Base-by-base conservation (phyloP, 2,113 vertebrate species). In the Mesitornis unicolor region DNA sequence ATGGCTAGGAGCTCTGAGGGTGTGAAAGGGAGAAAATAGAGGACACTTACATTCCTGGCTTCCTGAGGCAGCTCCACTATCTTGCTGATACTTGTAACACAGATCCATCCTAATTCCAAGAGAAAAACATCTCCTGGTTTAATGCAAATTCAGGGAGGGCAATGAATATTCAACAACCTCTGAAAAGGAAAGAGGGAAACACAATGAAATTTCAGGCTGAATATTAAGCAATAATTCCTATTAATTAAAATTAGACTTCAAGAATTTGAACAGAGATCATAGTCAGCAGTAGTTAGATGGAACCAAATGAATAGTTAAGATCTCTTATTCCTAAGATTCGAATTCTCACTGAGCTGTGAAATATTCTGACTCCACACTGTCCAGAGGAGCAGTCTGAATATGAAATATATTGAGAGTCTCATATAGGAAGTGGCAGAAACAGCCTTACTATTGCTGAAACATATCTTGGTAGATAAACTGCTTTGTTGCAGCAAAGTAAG, bases 231-330 rank as follows among this genome's bases (percentile, higher is more conserved):
- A 51, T 43, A 89, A 64, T 36, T 95, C 7, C 8, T 78, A 74
- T 92, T 90, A 93, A 96, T 95, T 92, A 95, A 84, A 94, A 89
- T 54, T 15, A 84, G 50, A 26, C 71, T 80, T 80, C 19, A 48
- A 80, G 71, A 56, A 75, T 78, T 68, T 50, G n/a, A 81, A 56
- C 38, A 64, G 74, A 91, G 31, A 77, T 61, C 4, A 0, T 16
- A 78, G 69, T 60, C 51, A 89, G 65, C 63, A 50, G 35, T 29
- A 47, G 69, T 79, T 54, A 78, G 79, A 61, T 38, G 42, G 36
- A 82, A 77, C 6, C 2, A 5, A 80, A 73, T 90, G n/a, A 87
- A 86, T 88, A 80, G 81, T 92, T 89, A 88, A 33, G 68, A 84
- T 51, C 40, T 84, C 63, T 43, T 56, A 31, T 86, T 91, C 59